These are phyloP conservation scores for Scytalopus superciliaris DNA, from an alignment of 2,113 vertebrate genomes.

Conservation along the genomic window DNA sequence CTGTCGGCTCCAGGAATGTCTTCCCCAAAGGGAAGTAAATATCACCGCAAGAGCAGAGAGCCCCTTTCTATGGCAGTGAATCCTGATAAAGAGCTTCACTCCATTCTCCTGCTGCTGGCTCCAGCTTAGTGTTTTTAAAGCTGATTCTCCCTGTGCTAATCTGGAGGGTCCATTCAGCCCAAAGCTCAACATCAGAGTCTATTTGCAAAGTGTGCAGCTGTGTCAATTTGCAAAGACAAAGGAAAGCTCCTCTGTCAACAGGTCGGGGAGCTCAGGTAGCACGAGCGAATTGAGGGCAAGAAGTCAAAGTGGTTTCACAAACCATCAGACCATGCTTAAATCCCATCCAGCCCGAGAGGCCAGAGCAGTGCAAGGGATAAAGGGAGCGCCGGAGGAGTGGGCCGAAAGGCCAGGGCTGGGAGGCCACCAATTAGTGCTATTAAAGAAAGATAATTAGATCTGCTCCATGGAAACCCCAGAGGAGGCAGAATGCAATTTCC, in stretches of 20 bases:
- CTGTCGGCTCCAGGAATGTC: constrained; percentile 35
- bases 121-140: constrained; percentile 72
- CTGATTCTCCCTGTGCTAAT: constrained; percentile 72
- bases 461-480: constrained; percentile 74
- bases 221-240: constrained; percentile 91
- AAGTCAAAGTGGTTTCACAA: constrained; percentile 74
- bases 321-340: constrained; percentile 54
- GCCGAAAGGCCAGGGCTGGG: constrained; percentile 53
- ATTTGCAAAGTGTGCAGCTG: constrained; percentile 92
- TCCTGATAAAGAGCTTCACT: constrained; percentile 70
- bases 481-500: constrained; percentile 59
- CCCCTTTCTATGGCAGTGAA: constrained; percentile 65
- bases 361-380: constrained; percentile 36
- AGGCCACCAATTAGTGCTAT: constrained; percentile 73
- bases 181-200: constrained; percentile 76
- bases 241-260: constrained; percentile 74
- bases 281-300: constrained; percentile 81
- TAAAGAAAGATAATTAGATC: constrained; percentile 76
- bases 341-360: constrained; percentile 52
- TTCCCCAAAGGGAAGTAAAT: constrained; percentile 64
- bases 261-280: constrained; percentile 81
- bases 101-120: constrained; percentile 69
- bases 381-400: constrained; percentile 14
- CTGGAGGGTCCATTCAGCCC: constrained; percentile 75
- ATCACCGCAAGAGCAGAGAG: constrained; percentile 3